A percentile compares a stretch with the other conserved stretches of the same genome.
phyloP scores from a whole-genome alignment of 2,888 invertebrate genomes.

The Heliconius sara region DNA sequence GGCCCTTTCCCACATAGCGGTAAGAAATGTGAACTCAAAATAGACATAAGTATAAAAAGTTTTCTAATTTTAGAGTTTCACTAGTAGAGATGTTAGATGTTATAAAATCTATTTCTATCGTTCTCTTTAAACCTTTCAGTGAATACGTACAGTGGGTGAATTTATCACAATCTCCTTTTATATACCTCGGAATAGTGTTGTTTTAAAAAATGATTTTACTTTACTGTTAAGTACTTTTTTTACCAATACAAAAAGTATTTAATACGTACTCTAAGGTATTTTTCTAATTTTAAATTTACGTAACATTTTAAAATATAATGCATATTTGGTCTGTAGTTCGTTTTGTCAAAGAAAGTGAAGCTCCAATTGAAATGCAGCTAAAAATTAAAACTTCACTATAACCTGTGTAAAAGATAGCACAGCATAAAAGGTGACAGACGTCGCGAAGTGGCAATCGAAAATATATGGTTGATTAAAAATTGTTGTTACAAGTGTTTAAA shows the following conservation, averaged over 20 bases:
- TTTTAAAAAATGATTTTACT: too few species aligned
- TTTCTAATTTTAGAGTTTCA: neutral
- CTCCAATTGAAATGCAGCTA: neutral
- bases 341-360: conserved; percentile 3
- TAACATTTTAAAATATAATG: too few species aligned
- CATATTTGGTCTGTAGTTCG: too few species aligned
- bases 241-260: neutral
- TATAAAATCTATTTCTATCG: neutral
- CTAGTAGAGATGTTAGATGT: neutral
- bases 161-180: neutral
- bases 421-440: neutral
- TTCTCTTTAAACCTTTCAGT: neutral
- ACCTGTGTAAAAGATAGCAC: conserved; percentile 1
- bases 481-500: conserved; percentile 13
- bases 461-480: neutral
- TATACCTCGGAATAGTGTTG: neutral
- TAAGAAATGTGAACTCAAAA: conserved; percentile 23
- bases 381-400: neutral
- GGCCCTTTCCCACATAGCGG: conserved; percentile 9
- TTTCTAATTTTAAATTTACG: neutral
- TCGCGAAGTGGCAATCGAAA: neutral
- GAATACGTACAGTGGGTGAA: neutral
- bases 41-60: conserved; percentile 9
- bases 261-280: neutral
- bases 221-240: too few species aligned